Percentiles rank a stretch among this genome's conserved stretches.
These are phyloP conservation scores for Andrena fulva DNA, from an alignment of 2,888 invertebrate genomes.

Conservation along the genomic window DNA sequence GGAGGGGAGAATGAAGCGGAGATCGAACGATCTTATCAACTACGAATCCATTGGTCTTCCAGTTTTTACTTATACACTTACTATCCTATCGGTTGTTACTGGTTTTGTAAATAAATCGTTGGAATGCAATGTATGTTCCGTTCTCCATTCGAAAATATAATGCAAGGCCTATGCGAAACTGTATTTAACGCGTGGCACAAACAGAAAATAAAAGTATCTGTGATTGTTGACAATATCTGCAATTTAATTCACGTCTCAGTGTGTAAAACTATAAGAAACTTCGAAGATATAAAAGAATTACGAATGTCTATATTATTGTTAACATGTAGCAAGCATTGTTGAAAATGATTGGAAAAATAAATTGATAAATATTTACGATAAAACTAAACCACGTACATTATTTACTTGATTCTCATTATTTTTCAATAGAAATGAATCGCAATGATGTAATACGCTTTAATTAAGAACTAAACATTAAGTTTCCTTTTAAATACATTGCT, in stretches of 20 bases:
- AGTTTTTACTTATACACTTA: slow-evolving; percentile 12
- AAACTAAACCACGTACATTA: not conserved
- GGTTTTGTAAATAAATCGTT: slow-evolving; percentile 29
- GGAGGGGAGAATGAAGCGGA: not conserved
- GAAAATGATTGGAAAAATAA: slow-evolving; percentile 28
- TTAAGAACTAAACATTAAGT: too few relatives aligned
- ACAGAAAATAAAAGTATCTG: slow-evolving; percentile 37
- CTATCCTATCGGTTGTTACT: not conserved
- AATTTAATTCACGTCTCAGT: slow-evolving; percentile 23
- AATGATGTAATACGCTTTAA: too few relatives aligned
- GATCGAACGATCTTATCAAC: slow-evolving; percentile 4
- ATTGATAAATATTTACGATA: slow-evolving; percentile 31
- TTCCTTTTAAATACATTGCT: too few relatives aligned
- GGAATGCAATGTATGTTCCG: not conserved
- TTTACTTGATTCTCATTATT: too few relatives aligned
- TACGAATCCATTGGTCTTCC: slow-evolving; percentile 22
- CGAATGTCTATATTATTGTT: slow-evolving; percentile 36
- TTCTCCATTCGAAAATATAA: not conserved
- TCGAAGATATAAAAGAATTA: slow-evolving; percentile 22
- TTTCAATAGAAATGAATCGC: too few relatives aligned
- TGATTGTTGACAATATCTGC: slow-evolving; percentile 54
- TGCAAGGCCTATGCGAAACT: not conserved
- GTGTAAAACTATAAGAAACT: slow-evolving; percentile 25
- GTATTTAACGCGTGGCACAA: not conserved
- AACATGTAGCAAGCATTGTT: slow-evolving; percentile 19